Conservation (phyloP, 2,888 invertebrate species). For the Cistogaster globosa region DNA sequence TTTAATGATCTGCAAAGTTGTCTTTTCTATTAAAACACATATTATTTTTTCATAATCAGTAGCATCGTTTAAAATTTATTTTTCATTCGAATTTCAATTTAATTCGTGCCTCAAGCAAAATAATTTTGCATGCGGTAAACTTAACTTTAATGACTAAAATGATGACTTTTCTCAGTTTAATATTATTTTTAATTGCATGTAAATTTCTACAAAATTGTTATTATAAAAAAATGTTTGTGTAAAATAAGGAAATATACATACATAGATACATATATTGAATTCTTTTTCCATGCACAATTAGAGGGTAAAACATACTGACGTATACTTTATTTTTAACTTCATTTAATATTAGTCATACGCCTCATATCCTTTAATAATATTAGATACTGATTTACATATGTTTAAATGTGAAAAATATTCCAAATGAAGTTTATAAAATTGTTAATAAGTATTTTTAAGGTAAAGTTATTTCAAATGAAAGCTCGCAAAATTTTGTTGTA, state of each 20-base stretch:
- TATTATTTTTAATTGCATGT: background rate
- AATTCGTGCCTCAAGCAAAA: slow-evolving; percentile 7
- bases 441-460: too few species aligned
- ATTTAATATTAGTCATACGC: slow-evolving; percentile 25
- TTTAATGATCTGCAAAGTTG: too few species aligned
- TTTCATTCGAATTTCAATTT: slow-evolving; percentile 34
- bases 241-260: background rate
- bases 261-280: background rate
- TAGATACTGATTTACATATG: too few species aligned
- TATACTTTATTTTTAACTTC: slow-evolving; percentile 15
- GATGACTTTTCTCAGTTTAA: background rate
- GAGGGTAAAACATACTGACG: background rate
- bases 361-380: background rate
- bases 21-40: too few species aligned
- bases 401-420: too few species aligned
- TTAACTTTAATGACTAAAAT: background rate
- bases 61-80: background rate
- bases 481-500: too few species aligned
- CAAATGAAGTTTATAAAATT: too few species aligned
- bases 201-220: background rate
- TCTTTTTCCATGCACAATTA: background rate
- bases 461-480: too few species aligned
- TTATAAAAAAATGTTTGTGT: background rate
- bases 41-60: too few species aligned
- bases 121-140: background rate